Evolutionary conservation across 2,113 vertebrate species (phyloP), one percentile per base, ranked within the genome.

Genomic region (Carollia perspicillata): DNA sequence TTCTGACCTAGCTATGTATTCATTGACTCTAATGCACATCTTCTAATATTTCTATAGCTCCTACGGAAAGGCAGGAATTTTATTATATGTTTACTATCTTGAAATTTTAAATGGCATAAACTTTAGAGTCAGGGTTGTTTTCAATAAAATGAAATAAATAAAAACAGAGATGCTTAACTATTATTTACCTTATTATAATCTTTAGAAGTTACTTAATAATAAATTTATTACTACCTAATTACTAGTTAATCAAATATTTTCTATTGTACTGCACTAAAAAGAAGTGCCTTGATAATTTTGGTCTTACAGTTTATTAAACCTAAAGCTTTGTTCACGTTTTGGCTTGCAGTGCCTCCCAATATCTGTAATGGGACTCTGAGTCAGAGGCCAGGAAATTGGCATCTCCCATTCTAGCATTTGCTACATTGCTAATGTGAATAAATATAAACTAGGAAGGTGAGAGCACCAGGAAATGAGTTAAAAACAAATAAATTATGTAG

Each of bases 401-500:
- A 22, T 18, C 17, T 86, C 47, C 26, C 12, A 33, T 58, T 65
- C 20, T 77, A 51, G 26, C 22, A 68, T 85, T 42, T 72, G 30
- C 28, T 53, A 6, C 30, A 77, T 51, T 90, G 26, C 83, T 55
- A 89, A 49, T 77, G 6, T 68, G 2, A 94, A 84, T 65, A 92
- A 91, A 86, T 86, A 68, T 53, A 88, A 65, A 84, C 37, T 47
- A 80, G 16, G 0, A 33, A 74, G 20, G 14, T 68, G 72, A 63
- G 3, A 69, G 33, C 58, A 47, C 72, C 26, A 93, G 74, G 30
- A 68, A 96, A 30, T 69, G 44, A 96, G 51, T 72, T 68, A 55
- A 89, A 66, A 83, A 65, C 51, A 94, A 93, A 96, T 71, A 93
- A 91, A 87, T 80, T 69, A 87, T 30, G 11, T 77, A 72, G 94